Evolutionary conservation across 2,888 invertebrate species (phyloP), one percentile per base, ranked within the genome.

Genomic region (Notodonta dromedarius): DNA sequence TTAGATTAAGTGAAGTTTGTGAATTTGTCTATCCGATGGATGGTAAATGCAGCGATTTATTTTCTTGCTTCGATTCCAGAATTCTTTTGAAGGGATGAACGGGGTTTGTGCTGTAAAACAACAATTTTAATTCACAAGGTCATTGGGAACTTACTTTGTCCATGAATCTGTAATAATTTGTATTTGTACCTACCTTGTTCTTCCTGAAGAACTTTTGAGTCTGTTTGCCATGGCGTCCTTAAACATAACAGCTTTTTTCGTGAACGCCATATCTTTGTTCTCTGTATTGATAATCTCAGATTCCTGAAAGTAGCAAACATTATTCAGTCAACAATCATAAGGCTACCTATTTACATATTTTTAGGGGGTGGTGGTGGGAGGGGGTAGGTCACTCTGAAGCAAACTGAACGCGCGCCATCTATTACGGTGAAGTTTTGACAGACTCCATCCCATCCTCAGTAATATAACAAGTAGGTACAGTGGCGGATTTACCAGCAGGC

Each of bases 81-180:
- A 81, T 53, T 75, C 84, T 87, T 79, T 74, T 81, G 57, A 93
- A 93, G 0, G 92, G 92, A 71, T 93, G 92, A 58, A 91, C 82
- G 0, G 91, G 91, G 72, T 91, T 91, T 32, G 88, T 88, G 67
- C 91, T 91, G 84, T 11, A 85, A 86, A 35, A 51, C 66, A 68
- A 65, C 67, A 32, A 58, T 52, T 42, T 9, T 46, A n/a, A 46
- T 40, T 39, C 24, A 24, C 24, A 24, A 24, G 9, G 8, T 52
- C 12, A 56, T 40, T 2, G 51, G 42, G 42, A 1, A 4, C 11
- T 0, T 12, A 42, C 24, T 24, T 24, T 2, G 2, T 40, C 6
- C 40, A 4, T 9, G 6, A 7, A 8, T 40, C 9, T 8, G 4
- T 40, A 40, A 6, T 4, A 9, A 4, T 4, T 11, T 9, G 42